These are phyloP conservation scores for Maccullochella peelii DNA, from an alignment of 2,113 vertebrate genomes.

Conservation along the genomic window DNA sequence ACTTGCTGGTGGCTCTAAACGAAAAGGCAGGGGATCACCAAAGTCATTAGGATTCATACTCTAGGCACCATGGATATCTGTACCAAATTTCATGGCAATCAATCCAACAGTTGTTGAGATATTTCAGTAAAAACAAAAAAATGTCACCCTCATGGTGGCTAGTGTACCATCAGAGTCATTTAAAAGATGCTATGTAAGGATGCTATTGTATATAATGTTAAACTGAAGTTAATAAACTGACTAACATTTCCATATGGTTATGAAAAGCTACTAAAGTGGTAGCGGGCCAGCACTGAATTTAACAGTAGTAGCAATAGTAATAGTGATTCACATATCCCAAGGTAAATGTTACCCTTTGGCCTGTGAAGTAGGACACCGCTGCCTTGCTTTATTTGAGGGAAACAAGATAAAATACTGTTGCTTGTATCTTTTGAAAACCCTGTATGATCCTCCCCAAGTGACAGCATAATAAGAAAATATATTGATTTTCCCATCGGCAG, in stretches of 20 bases:
- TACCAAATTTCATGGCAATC: not conserved
- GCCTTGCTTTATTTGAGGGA: constrained; percentile 25
- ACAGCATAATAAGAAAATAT: not conserved
- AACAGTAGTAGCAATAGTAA: not conserved
- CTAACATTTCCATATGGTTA: not conserved
- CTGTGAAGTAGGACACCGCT: constrained; percentile 39
- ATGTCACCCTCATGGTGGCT: no score
- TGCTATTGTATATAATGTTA: not conserved
- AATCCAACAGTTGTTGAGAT: not conserved
- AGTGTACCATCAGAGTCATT: not conserved
- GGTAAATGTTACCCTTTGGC: constrained; percentile 40
- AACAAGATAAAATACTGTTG: constrained; percentile 11
- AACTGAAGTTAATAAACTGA: not conserved
- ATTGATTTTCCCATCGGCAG: constrained; percentile 33
- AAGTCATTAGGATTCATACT: not conserved
- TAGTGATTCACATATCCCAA: constrained; percentile 27
- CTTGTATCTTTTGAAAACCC: not conserved
- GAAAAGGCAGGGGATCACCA: not conserved
- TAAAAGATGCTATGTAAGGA: not conserved
- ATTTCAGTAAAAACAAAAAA: not conserved
- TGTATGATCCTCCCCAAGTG: constrained; percentile 12
- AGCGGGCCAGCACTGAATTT: not conserved
- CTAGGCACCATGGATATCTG: not conserved
- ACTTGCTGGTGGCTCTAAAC: no score
- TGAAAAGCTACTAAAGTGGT: not conserved